phyloP scores from a whole-genome alignment of 2,797 vertebrate species.

The Falco biarmicus region DNA sequence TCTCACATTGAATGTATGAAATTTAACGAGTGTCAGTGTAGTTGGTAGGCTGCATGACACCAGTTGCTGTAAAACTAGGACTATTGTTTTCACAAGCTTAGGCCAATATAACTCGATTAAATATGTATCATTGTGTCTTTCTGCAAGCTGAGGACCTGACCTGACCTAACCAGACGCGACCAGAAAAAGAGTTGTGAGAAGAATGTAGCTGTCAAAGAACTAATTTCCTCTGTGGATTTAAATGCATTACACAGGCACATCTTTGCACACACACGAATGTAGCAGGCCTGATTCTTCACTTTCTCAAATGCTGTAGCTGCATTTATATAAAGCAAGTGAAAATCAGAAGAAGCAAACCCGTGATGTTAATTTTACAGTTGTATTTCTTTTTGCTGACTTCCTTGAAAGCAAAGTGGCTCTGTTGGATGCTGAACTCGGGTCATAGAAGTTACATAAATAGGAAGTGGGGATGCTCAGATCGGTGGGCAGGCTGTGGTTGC shows the following conservation, averaged over 20 bases:
- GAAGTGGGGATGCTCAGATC: fast-evolving
- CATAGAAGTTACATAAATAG: background rate
- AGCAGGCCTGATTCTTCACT: background rate
- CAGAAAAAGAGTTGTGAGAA: background rate
- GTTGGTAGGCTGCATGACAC: background rate
- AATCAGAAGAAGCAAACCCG: background rate
- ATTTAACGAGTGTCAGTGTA: background rate
- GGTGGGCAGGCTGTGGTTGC: slow-evolving; percentile 15
- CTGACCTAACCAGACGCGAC: background rate
- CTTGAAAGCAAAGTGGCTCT: background rate
- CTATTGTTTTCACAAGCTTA: background rate
- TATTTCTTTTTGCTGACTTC: background rate
- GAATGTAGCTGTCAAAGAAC: background rate
- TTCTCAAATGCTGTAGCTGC: background rate
- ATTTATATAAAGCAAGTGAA: background rate
- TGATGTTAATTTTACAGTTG: background rate
- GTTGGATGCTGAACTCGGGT: fast-evolving
- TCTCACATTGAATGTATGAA: background rate
- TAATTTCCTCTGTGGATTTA: background rate
- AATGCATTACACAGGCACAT: background rate
- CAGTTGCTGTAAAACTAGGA: background rate
- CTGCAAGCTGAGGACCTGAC: background rate
- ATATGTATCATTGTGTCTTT: background rate
- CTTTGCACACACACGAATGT: background rate
- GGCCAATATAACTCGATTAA: background rate